A percentile compares a stretch with the other conserved stretches of the same genome.
Conservation (phyloP, 2,888 invertebrate species). For the Sesia apiformis region DNA sequence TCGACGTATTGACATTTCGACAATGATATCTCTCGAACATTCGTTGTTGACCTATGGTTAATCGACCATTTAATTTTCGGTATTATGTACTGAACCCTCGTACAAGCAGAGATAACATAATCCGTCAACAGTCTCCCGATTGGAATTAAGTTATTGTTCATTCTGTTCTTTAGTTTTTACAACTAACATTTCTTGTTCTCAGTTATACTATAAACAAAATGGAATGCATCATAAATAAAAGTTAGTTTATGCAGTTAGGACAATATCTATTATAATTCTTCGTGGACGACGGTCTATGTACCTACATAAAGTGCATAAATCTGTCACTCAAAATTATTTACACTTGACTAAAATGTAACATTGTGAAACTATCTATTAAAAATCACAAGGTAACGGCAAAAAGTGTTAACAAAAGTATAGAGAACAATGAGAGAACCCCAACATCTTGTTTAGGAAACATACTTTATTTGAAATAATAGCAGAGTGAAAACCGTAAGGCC, state of each 20-base stretch:
- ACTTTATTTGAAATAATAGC: constrained; percentile 32
- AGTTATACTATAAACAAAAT: neutral
- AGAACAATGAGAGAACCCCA: constrained; percentile 36
- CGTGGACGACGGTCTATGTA: too few species aligned
- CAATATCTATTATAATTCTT: too few species aligned
- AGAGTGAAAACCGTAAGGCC: constrained; percentile 40
- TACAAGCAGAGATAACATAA: too few species aligned
- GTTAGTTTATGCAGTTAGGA: neutral
- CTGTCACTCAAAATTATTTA: constrained; percentile 42
- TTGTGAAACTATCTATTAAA: neutral
- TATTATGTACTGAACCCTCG: too few species aligned
- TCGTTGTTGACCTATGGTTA: too few species aligned
- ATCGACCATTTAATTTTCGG: too few species aligned
- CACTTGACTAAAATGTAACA: constrained; percentile 33
- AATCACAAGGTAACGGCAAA: neutral
- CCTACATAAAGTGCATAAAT: constrained; percentile 24
- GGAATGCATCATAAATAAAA: neutral
- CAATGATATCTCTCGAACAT: too few species aligned
- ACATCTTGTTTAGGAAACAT: constrained; percentile 63
- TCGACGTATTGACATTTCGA: too few species aligned
- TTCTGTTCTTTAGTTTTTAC: too few species aligned
- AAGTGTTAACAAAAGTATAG: constrained; percentile 13
- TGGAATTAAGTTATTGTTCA: too few species aligned
- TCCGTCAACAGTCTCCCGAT: too few species aligned
- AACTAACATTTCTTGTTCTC: too few species aligned